phyloP scores from a whole-genome alignment of 1,140 invertebrate species.

The Nomia melanderi region DNA sequence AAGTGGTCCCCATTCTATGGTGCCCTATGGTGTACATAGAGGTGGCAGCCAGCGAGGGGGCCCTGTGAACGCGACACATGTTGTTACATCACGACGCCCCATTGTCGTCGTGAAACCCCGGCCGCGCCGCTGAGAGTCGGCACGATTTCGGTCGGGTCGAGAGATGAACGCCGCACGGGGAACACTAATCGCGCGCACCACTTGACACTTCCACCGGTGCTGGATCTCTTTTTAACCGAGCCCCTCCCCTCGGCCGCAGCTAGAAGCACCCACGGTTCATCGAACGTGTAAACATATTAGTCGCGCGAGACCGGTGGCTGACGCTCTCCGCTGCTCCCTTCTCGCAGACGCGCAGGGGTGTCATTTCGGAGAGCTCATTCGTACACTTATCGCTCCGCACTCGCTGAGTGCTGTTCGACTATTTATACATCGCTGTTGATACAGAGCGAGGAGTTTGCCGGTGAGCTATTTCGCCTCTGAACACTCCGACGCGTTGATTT shows the following conservation, averaged over 20 bases:
- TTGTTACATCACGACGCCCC: constrained; percentile 75
- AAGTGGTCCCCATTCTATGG: constrained; percentile 76
- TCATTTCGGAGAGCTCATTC: constrained; percentile 30
- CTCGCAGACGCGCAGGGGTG: constrained; percentile 23
- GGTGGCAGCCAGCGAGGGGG: constrained; percentile 23
- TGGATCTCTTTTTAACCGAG: constrained; percentile 54
- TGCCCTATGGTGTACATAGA: constrained; percentile 49
- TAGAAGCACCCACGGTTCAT: constrained; percentile 17
- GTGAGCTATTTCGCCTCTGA: too few species aligned
- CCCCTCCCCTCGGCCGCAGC: background rate
- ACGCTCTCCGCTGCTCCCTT: background rate
- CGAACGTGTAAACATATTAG: constrained; percentile 61
- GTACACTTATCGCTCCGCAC: background rate
- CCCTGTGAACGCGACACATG: constrained; percentile 77
- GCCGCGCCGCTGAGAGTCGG: constrained; percentile 29
- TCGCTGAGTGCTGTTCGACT: too few species aligned
- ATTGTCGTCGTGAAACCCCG: constrained; percentile 61
- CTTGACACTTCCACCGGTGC: constrained; percentile 72
- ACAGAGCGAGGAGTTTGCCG: too few species aligned
- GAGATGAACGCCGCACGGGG: constrained; percentile 60
- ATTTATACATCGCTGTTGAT: too few species aligned
- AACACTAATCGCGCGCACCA: constrained; percentile 73
- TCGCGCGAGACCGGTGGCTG: constrained; percentile 19
- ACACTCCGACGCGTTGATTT: too few species aligned
- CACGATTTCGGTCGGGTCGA: constrained; percentile 50